A percentile compares a stretch with the other conserved stretches of the same genome.
phyloP scores from a whole-genome alignment of 2,797 vertebrate genomes.

The Calcarius lapponicus region DNA sequence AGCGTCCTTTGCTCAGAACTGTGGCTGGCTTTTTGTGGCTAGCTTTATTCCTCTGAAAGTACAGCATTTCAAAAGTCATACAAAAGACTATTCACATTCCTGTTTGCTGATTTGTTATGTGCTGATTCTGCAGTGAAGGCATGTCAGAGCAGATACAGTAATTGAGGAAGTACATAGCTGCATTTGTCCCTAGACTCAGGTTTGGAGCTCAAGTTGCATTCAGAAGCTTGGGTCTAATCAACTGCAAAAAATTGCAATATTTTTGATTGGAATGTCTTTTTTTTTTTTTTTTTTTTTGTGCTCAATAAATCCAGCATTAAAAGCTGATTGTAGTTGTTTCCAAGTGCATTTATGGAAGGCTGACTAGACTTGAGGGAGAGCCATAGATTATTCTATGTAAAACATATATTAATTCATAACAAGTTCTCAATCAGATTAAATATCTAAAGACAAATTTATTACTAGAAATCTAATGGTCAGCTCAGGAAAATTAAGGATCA shows the following conservation, averaged over 20 bases:
- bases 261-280: neutral
- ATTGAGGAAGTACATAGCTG: neutral
- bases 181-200: neutral
- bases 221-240: neutral
- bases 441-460: neutral
- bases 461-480: neutral
- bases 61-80: neutral
- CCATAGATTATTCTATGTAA: neutral
- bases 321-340: accelerated
- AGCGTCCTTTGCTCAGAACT: neutral
- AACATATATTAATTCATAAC: neutral
- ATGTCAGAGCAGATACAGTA: neutral
- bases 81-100: neutral
- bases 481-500: neutral
- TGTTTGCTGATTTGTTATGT: neutral
- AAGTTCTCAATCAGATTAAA: neutral
- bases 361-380: neutral
- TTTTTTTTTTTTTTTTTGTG: neutral
- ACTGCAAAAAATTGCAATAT: neutral
- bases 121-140: neutral
- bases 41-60: neutral
- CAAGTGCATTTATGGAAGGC: neutral
- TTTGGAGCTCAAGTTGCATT: neutral
- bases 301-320: neutral
- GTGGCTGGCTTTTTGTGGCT: neutral